Base-by-base conservation (phyloP, 2,113 vertebrate genomes). In the Thunnus thynnus region DNA sequence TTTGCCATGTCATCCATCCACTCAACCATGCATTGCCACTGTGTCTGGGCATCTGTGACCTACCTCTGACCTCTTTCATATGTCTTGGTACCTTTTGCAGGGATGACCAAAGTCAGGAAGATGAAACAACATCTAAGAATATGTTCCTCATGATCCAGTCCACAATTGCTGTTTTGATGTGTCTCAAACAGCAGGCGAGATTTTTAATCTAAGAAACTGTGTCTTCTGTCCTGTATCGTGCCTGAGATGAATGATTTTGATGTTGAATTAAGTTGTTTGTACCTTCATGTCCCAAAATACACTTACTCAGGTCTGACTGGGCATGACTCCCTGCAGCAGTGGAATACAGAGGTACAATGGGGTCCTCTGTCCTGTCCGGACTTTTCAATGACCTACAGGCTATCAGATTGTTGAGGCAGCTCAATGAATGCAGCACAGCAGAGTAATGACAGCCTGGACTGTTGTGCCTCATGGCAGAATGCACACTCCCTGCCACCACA, bases 401-500 rank as follows among this genome's bases (percentile, higher is more conserved):
- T 18, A 2, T 17, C 30, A 25, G n/a, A 58, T 44, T 56, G 22
- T 67, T n/a, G 44, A 13, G 14, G 68, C 4, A 12, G 25, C 77
- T 76, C 50, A 63, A 68, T 64, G 14, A 30, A 54, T 44, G 20
- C 13, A 52, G 44, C 50, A 32, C 0, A 3, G 18, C 18, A 20
- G 36, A 69, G 17, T 17, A 58, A 32, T 58, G 61, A 44, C 51
- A 64, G 13, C 51, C 50, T 72, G 51, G 50, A 72, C 64, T 61
- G 11, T 14, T 9, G 30, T 10, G 3, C 60, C 48, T 32, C 25
- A 58, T 64, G 32, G 52, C 20, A 36, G 44, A 54, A 68, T 14
- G 25, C 57, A 3, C 13, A 52, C 8, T 73, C 58, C 51, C 20
- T 18, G 14, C 10, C 36, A 41, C 48, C 14, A 14, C 48, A 8